Conservation (phyloP, 2,797 vertebrate genomes). For the Oreortyx pictus region DNA sequence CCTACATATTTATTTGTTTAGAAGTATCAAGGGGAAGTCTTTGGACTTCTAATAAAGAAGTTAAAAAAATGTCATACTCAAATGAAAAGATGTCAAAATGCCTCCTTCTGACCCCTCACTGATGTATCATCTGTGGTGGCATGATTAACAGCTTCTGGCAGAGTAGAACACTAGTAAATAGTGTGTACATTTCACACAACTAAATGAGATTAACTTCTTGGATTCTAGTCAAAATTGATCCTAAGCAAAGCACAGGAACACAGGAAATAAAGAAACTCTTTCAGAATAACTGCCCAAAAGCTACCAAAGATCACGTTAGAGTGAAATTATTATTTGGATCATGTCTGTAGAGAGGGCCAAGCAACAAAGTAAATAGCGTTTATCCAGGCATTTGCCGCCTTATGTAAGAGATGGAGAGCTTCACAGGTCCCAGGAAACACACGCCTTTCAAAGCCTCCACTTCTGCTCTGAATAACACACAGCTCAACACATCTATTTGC, state of each 20-base stretch:
- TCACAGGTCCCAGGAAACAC: neutral
- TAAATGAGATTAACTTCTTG: neutral
- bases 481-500: accelerated
- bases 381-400: neutral
- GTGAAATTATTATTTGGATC: neutral
- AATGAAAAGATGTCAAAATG: neutral
- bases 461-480: accelerated
- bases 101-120: neutral
- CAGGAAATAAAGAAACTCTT: neutral
- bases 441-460: neutral
- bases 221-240: neutral
- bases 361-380: neutral
- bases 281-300: neutral
- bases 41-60: neutral
- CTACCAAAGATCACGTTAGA: neutral
- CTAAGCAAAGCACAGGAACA: neutral
- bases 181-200: neutral
- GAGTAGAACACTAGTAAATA: neutral
- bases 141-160: neutral
- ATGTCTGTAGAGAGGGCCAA: neutral
- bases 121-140: neutral
- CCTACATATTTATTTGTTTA: neutral
- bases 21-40: neutral
- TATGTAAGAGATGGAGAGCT: neutral
- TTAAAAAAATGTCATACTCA: neutral